Percentiles rank a stretch among this genome's conserved stretches.
Conservation (phyloP, 2,888 invertebrate genomes). For the Aleiodes testaceus region DNA sequence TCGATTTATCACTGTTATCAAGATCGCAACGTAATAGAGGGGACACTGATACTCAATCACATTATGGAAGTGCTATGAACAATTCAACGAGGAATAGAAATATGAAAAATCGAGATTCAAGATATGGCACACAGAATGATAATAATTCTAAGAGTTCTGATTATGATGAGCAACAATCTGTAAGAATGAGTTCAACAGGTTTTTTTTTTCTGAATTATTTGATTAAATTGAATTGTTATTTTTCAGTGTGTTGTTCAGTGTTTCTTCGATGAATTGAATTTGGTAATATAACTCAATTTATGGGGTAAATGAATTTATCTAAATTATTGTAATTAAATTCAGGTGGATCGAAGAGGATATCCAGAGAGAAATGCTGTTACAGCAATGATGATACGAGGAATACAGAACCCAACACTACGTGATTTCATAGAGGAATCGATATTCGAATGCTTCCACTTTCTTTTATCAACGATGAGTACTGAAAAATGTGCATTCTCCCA, state of each 20-base stretch:
- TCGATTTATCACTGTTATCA: background rate
- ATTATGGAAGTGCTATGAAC: constrained; percentile 41
- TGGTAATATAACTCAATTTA: constrained; percentile 74
- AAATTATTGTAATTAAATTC: constrained; percentile 5
- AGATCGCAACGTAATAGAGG: constrained; percentile 1
- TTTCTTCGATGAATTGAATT: constrained; percentile 80
- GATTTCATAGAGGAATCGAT: constrained; percentile 83
- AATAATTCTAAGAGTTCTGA: constrained; percentile 20
- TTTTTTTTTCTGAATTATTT: background rate
- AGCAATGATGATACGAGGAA: constrained; percentile 77
- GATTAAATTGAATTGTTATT: constrained; percentile 3
- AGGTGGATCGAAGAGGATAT: constrained; percentile 78
- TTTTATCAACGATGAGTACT: constrained; percentile 67
- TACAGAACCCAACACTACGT: constrained; percentile 78
- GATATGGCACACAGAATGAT: background rate
- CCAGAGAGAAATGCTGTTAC: constrained; percentile 80
- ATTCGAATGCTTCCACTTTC: constrained; percentile 81
- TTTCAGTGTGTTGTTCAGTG: constrained; percentile 79
- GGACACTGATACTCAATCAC: constrained; percentile 5
- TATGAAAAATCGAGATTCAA: background rate
- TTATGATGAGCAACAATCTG: constrained; percentile 51
- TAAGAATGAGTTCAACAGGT: constrained; percentile 44
- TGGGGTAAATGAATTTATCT: background rate
- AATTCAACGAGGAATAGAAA: constrained; percentile 28
- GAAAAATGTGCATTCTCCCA: constrained; percentile 81